Base-by-base conservation (phyloP, 1,140 invertebrate species). In the Caenorhabditis brenneri region DNA sequence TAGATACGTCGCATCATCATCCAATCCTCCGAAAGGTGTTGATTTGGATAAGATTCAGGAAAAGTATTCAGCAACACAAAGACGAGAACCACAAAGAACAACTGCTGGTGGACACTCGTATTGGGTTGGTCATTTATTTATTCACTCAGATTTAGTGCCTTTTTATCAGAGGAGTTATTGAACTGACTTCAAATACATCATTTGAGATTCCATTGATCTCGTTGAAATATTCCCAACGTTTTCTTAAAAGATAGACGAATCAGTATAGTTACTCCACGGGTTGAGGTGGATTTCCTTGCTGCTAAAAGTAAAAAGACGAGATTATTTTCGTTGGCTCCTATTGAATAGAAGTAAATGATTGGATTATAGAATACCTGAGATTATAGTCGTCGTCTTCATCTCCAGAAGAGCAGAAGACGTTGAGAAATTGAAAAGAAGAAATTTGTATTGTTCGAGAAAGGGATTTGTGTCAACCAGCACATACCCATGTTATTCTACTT, bases 1-100 rank as follows among this genome's bases (percentile, higher is more conserved):
- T 80, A 91, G 89, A 69, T 90, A 90, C 82, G 87, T 90, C 7
- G 89, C 87, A 12, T 88, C 89, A 5, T 87, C 87, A 10, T 86
- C 88, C 0, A 84, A 85, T 24, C 53, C 80, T 15, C 81, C 85
- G 19, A 81, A 85, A 29, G 84, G 88, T 1, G 81, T 91, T 29
- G 87, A 90, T 78, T 82, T 90, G 29, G 46, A n/a, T 90, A 27
- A 88, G 90, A 69, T 48, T 79, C 15, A 74, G 58, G 49, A 87
- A 88, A 79, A 87, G 86, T 48, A 80, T 81, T 24, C 87, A 86
- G 15, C 58, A 81, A 31, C n/a, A 39, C 15, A 81, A 86, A 3
- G 79, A 84, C 19, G 53, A 46, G 27, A 84, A 33, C 31, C 69
- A 42, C n/a, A 10, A 49, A 22, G 9, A 80, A 48, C 16, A 55